These are phyloP conservation scores for Drosophila falleni DNA, from an alignment of 2,888 invertebrate genomes.

Conservation along the genomic window DNA sequence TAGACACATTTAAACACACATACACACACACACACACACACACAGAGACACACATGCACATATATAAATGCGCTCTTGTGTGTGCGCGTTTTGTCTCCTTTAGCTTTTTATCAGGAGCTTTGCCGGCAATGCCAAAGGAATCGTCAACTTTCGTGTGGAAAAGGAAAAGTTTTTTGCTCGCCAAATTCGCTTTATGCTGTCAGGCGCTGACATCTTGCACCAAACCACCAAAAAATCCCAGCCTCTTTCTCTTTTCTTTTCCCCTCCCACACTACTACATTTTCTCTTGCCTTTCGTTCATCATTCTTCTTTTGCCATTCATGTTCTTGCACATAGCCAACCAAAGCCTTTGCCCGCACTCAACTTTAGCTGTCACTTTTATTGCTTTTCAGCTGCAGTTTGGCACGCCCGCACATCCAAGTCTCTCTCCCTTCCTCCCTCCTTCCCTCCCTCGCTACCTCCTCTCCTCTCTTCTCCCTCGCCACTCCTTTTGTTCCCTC, in stretches of 20 bases:
- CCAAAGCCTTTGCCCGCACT: slow-evolving; percentile 32
- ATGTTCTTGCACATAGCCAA: slow-evolving; percentile 12
- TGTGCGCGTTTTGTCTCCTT: slow-evolving; percentile 7
- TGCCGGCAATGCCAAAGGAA: slow-evolving; percentile 31
- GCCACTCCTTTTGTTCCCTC: background rate
- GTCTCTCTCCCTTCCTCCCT: background rate
- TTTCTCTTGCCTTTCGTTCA: background rate
- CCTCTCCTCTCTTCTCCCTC: background rate
- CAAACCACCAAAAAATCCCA: slow-evolving; percentile 1
- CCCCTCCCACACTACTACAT: no score
- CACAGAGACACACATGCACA: no score
- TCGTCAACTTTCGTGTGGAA: slow-evolving; percentile 53
- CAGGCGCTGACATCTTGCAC: slow-evolving; percentile 33
- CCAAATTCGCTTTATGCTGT: slow-evolving; percentile 58
- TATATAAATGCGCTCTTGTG: background rate
- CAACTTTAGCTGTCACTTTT: slow-evolving; percentile 73
- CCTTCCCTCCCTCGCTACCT: no score
- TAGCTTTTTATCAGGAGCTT: slow-evolving; percentile 31
- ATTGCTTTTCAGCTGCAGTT: slow-evolving; percentile 72
- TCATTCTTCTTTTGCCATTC: background rate
- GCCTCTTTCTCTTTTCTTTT: no score
- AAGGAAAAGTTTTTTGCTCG: slow-evolving; percentile 40
- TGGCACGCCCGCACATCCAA: slow-evolving; percentile 25
- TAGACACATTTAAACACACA: slow-evolving; percentile 14
- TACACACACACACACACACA: slow-evolving; percentile 4